Evolutionary conservation across 2,888 invertebrate species (phyloP), one percentile per base, ranked within the genome.

Genomic region (Himalopsyche kuldschensis): DNA sequence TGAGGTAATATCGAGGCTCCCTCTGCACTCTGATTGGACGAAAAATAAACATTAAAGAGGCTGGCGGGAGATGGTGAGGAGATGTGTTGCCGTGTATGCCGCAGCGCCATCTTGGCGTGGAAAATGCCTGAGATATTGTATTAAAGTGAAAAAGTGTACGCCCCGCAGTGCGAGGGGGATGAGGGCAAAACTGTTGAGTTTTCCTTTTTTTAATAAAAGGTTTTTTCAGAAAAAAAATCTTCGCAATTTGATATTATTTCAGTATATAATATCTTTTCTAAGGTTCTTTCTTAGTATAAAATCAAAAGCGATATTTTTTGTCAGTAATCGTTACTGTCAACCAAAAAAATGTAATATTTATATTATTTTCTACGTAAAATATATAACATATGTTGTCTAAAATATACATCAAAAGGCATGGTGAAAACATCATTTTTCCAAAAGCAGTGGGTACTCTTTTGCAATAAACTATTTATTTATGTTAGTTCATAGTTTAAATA

Each of bases 1-100:
- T 92, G 92, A 92, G 92, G 92, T 92, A 92, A 92, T 92, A 92
- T 92, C 92, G 92, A 91, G 92, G 91, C 91, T 91, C 91, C 91
- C 90, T 91, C 91, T 91, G 91, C 89, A 90, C 91, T 91, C 91
- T 92, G 92, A 92, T 92, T 92, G 92, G 92, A 91, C 92, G 92
- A 92, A 92, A 92, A 92, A 92, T 92, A 91, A 90, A 92, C 92
- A 92, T 92, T 92, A 92, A 92, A 91, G 91, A 90, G 84, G 77
- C 81, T 46, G 91, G 90, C 89, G 90, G 89, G 89, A 89, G 89
- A 85, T 81, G 85, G 84, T 35, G 84, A 78, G 55, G 78, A 82
- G 85, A 85, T 82, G 83, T 85, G 82, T 81, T 81, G 69, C 69
- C 69, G 69, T 69, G 69, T 69, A 69, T 77, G 75, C 78, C 63